Evolutionary conservation across 2,113 vertebrate species (phyloP).

Genomic region (Tauraco erythrolophus): DNA sequence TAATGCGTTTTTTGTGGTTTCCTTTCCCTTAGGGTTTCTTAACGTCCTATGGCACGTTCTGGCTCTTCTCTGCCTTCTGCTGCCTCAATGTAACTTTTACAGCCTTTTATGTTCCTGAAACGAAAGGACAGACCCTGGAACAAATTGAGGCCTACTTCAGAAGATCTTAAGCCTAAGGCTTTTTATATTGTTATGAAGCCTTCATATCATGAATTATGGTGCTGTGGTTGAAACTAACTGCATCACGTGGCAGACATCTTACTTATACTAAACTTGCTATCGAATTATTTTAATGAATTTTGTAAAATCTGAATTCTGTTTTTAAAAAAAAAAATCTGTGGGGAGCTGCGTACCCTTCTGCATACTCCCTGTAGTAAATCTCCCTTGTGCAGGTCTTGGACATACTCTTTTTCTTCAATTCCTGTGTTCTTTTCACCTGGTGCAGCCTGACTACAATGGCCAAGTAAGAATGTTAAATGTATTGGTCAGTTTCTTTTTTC

Average conservation of each 20-base stretch:
- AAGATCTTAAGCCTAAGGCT: background rate
- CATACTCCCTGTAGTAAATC: background rate
- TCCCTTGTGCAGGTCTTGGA: background rate
- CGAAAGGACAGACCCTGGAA: constrained; percentile 91
- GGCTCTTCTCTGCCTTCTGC: constrained; percentile 88
- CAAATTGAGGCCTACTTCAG: constrained; percentile 88
- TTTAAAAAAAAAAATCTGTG: background rate
- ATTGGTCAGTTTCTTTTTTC: background rate
- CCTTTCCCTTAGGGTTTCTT: constrained; percentile 73
- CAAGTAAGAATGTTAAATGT: background rate
- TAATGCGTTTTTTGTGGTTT: background rate
- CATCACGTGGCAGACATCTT: background rate
- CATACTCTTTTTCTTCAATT: background rate
- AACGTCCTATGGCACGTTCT: constrained; percentile 87
- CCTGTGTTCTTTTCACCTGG: background rate
- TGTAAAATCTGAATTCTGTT: background rate
- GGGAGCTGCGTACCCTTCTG: background rate
- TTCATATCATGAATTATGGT: background rate
- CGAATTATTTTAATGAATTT: background rate
- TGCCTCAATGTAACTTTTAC: constrained; percentile 84
- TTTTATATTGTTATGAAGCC: background rate
- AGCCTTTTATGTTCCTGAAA: constrained; percentile 85
- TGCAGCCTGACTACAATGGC: background rate
- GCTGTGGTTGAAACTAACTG: background rate
- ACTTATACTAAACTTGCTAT: background rate